Conservation (phyloP, 2,888 invertebrate genomes). For the Drosophila limbata region DNA sequence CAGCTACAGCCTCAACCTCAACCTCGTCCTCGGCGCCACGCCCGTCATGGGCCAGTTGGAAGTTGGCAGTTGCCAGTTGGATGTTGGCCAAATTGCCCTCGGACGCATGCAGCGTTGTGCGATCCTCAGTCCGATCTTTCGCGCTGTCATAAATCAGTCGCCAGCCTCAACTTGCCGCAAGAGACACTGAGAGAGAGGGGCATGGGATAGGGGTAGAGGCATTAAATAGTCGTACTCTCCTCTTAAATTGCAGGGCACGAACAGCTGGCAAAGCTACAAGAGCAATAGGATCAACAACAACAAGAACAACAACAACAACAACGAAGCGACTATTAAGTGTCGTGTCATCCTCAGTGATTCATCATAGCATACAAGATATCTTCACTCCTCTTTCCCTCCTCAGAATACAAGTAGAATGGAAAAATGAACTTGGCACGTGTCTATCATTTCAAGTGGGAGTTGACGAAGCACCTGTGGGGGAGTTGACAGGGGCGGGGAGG, state of each 20-base stretch:
- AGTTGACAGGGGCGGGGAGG: slow-evolving; percentile 15
- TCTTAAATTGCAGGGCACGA: slow-evolving; percentile 74
- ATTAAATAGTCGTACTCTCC: slow-evolving; percentile 70
- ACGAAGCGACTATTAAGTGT: slow-evolving; percentile 71
- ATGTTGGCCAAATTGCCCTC: slow-evolving; percentile 66
- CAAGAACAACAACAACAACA: slow-evolving; percentile 37
- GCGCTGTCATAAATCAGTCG: slow-evolving; percentile 78
- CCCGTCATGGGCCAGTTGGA: slow-evolving; percentile 56
- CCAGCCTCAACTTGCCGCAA: slow-evolving; percentile 58
- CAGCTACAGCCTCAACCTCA: slow-evolving; percentile 15
- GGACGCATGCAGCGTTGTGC: slow-evolving; percentile 41
- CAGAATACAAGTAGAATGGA: slow-evolving; percentile 9
- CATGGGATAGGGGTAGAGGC: slow-evolving; percentile 39
- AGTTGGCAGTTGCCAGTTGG: slow-evolving; percentile 24
- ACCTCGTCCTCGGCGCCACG: slow-evolving; percentile 66
- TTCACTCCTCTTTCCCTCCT: slow-evolving; percentile 13
- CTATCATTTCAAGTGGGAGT: slow-evolving; percentile 61
- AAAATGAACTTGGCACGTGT: slow-evolving; percentile 76
- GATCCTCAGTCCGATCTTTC: slow-evolving; percentile 56
- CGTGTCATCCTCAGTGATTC: slow-evolving; percentile 77
- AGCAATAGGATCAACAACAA: slow-evolving; percentile 34
- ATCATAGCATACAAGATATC: slow-evolving; percentile 68
- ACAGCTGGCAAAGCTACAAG: slow-evolving; percentile 53
- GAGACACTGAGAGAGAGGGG: slow-evolving; percentile 5
- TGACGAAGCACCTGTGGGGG: slow-evolving; percentile 41